Evolutionary conservation across 2,113 vertebrate species (phyloP).

Genomic region (Notarius lentiginosus): DNA sequence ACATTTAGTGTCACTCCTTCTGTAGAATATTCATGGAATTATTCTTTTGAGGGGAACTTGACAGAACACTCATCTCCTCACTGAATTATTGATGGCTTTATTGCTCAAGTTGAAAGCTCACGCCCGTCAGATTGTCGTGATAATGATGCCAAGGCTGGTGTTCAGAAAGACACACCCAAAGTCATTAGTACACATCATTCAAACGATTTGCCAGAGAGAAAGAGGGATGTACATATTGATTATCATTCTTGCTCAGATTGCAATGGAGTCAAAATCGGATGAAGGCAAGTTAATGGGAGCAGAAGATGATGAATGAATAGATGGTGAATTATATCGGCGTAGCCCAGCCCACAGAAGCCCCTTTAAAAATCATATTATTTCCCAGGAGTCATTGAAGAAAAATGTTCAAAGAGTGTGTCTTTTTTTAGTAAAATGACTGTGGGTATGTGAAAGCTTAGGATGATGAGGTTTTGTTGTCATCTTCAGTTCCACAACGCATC

Average conservation of each 20-base stretch:
- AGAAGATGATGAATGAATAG: constrained; percentile 30
- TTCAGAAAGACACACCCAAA: constrained; percentile 32
- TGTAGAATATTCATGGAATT: constrained; percentile 27
- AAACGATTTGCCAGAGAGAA: constrained; percentile 40
- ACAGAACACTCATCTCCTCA: constrained; percentile 16
- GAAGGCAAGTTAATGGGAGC: constrained; percentile 30
- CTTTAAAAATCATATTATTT: constrained; percentile 26
- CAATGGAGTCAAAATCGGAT: constrained; percentile 16
- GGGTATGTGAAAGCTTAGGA: background rate
- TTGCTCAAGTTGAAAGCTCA: constrained; percentile 28
- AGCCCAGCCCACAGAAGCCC: background rate
- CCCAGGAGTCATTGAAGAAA: constrained; percentile 12
- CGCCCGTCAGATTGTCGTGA: constrained; percentile 26
- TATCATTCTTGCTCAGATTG: constrained; percentile 30
- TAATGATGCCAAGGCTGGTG: constrained; percentile 11
- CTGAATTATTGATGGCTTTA: constrained; percentile 27
- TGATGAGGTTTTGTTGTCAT: background rate
- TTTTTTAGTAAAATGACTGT: background rate
- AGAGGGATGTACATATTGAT: constrained; percentile 42
- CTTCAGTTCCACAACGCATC: background rate
- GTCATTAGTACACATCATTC: constrained; percentile 32
- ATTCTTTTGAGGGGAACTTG: constrained; percentile 11
- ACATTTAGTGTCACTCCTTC: background rate
- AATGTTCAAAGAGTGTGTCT: background rate
- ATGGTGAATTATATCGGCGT: constrained; percentile 25